phyloP scores from a whole-genome alignment of 2,888 invertebrate species.

The Caenorhabditis sinica region DNA sequence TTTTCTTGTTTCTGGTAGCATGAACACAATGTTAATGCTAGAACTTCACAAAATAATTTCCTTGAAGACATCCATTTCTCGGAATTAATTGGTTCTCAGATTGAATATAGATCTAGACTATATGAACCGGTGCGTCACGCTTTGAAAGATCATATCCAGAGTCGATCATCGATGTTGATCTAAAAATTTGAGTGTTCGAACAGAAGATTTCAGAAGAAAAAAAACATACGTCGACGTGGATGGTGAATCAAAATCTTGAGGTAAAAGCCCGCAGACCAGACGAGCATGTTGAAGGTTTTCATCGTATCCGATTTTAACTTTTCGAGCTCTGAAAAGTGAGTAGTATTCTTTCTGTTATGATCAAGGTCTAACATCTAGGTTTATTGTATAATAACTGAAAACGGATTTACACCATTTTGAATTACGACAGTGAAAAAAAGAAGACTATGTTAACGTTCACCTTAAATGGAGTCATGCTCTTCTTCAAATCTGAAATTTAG shows the following conservation, averaged over 20 bases:
- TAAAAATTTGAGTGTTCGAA: conserved; percentile 11
- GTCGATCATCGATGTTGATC: conserved; percentile 63
- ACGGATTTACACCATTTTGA: neutral
- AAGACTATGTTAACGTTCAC: neutral
- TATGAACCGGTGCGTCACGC: conserved; percentile 42
- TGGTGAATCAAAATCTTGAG: conserved; percentile 70
- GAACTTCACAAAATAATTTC: too few species aligned
- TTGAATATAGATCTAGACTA: conserved; percentile 27
- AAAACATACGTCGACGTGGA: conserved; percentile 49
- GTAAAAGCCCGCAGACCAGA: conserved; percentile 69
- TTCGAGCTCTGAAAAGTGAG: conserved; percentile 50
- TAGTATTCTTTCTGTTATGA: neutral
- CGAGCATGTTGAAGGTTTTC: conserved; percentile 61
- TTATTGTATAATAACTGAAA: neutral
- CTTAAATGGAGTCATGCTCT: neutral
- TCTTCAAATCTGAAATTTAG: conserved; percentile 12
- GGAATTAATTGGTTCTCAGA: too few species aligned
- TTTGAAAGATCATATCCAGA: conserved; percentile 64
- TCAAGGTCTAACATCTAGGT: too few species aligned
- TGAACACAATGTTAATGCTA: too few species aligned
- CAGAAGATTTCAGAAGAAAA: too few species aligned
- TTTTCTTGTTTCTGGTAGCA: too few species aligned
- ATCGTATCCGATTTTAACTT: conserved; percentile 44
- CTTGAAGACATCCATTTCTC: too few species aligned
- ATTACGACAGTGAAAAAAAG: neutral